Evolutionary conservation across 2,888 invertebrate species (phyloP).

Genomic region (Octonoba sinensis): DNA sequence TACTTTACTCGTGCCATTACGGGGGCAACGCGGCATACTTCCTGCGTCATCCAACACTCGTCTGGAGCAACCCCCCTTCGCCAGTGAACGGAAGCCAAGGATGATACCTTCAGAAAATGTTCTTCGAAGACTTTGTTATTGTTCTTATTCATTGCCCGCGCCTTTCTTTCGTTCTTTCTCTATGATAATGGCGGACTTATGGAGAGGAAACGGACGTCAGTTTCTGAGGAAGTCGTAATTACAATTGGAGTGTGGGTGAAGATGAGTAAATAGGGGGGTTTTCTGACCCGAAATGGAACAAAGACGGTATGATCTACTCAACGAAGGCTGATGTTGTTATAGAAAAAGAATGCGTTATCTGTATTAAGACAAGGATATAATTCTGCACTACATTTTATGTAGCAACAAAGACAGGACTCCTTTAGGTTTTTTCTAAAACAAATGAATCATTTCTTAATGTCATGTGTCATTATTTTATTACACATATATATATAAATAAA

Average conservation of each 20-base stretch:
- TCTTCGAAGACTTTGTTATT: conserved; percentile 1
- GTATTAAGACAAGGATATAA: no score
- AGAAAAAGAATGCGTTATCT: no score
- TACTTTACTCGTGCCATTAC: conserved; percentile 55
- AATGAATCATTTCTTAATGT: no score
- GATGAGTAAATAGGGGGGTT: no score
- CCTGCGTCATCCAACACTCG: conserved; percentile 46
- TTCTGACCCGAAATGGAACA: no score
- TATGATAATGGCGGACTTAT: conserved; percentile 10
- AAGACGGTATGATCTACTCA: no score
- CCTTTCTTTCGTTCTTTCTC: conserved; percentile 2
- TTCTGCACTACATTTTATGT: no score
- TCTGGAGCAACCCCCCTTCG: neutral
- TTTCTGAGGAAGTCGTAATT: conserved; percentile 51
- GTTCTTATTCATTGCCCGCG: conserved; percentile 23
- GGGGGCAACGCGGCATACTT: conserved; percentile 58
- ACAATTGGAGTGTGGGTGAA: neutral
- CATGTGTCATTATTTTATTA: no score
- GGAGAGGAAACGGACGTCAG: conserved; percentile 47
- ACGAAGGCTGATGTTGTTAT: no score
- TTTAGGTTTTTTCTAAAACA: no score
- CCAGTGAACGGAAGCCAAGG: conserved; percentile 28
- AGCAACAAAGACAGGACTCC: no score
- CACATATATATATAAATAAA: no score
- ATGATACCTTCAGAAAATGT: conserved; percentile 7